Base-by-base conservation (phyloP, 1,140 invertebrate genomes). In the Heliconius nattereri region DNA sequence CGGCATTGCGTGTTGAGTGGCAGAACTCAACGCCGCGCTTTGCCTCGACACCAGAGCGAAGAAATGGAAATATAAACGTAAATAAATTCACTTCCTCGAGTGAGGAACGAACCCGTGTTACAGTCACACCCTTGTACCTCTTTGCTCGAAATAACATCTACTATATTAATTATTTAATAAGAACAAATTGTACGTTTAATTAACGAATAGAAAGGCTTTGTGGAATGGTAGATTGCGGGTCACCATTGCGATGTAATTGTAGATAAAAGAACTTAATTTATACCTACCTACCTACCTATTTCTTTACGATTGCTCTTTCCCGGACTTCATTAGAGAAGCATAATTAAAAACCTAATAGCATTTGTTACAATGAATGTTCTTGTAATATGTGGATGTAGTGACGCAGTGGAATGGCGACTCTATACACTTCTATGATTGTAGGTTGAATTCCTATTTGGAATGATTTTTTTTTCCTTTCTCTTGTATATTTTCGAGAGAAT, bases 181-280 rank as follows among this genome's bases (percentile, higher is more conserved):
- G 54, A 75, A 26, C 32, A 60, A 75, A 75, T 9, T 49, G 49
- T 29, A 66, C 74, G n/a, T 52, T 78, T 74, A 83, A 80, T 83
- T 73, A 83, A 80, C 70, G 78, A 80, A 40, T 37, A 71, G 72
- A 49, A 84, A 73, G 57, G 54, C 71, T 79, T 80, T 78, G 79
- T 81, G 76, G 74, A 76, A 73, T 71, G 74, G 74, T 75, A 75
- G 73, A 82, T 80, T 82, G 81, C 75, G 77, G 77, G 72, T 73
- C 73, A 45, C 79, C 52, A 71, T 74, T 74, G 74, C 78, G 75
- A 82, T 82, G 76, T 82, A 84, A 84, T 82, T 82, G 79, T 60
- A 78, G 81, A 84, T 82, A 82, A 78, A 80, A 76, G 40, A 78
- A 77, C 77, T 82, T 84, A 74, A 76, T 82, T 84, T 84, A 79